Conservation (phyloP, 2,888 invertebrate genomes). For the Drosophila macrospina region DNA sequence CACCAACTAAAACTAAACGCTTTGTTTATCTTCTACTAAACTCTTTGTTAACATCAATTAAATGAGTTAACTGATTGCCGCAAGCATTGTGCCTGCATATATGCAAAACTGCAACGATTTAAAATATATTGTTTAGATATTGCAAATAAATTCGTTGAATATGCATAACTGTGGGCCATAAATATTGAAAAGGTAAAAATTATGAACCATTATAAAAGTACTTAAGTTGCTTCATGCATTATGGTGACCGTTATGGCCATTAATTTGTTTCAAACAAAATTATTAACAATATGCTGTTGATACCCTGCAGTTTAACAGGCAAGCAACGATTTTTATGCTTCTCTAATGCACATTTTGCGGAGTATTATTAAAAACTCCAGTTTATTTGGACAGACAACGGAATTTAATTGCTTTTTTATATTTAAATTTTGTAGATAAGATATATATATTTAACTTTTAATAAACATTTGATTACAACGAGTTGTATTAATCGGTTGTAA, state of each 20-base stretch:
- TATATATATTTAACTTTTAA: not conserved
- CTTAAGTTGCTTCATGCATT: constrained; percentile 30
- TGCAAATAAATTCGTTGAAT: constrained; percentile 19
- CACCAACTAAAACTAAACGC: not conserved
- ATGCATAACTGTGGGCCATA: constrained; percentile 34
- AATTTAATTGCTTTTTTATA: not conserved
- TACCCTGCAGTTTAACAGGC: constrained; percentile 19
- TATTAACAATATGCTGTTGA: constrained; percentile 29
- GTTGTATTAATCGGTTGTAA: too few species aligned
- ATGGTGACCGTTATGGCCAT: constrained; percentile 39
- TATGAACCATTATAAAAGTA: constrained; percentile 43
- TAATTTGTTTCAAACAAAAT: constrained; percentile 45
- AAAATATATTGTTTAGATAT: constrained; percentile 22
- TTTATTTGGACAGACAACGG: not conserved
- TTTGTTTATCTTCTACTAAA: not conserved
- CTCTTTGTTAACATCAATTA: not conserved
- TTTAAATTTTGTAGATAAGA: not conserved
- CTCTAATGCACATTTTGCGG: not conserved
- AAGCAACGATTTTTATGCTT: constrained; percentile 2
- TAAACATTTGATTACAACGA: too few species aligned
- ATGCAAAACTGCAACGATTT: not conserved
- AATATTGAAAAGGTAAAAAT: constrained; percentile 38
- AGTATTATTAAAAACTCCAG: not conserved
- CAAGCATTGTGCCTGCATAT: constrained; percentile 5
- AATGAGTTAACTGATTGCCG: constrained; percentile 19